Conservation (phyloP, 2,888 invertebrate species). For the Ennomos quercinarius region DNA sequence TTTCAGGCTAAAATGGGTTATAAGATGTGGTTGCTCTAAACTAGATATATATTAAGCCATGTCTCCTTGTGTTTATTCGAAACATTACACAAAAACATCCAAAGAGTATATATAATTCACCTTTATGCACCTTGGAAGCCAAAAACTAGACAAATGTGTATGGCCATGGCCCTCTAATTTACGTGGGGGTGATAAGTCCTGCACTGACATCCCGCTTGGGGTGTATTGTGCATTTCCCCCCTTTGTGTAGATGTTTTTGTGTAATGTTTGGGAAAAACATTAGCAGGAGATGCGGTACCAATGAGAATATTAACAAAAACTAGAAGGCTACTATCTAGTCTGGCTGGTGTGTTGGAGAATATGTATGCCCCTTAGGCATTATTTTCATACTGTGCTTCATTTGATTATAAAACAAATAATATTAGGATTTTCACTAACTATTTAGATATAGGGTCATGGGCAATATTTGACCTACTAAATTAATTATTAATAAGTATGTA, state of each 20-base stretch:
- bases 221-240: too few species aligned
- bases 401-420: slow-evolving; percentile 17
- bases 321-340: slow-evolving; percentile 35
- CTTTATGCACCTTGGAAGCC: too few species aligned
- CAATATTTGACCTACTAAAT: slow-evolving; percentile 29
- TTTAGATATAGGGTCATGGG: slow-evolving; percentile 37
- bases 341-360: slow-evolving; percentile 22
- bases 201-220: too few species aligned
- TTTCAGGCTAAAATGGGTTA: background rate
- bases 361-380: slow-evolving; percentile 15
- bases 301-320: slow-evolving; percentile 5
- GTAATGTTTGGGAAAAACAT: too few species aligned
- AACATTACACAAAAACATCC: too few species aligned
- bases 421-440: slow-evolving; percentile 24
- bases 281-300: too few species aligned
- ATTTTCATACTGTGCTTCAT: slow-evolving; percentile 25
- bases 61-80: too few species aligned
- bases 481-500: slow-evolving; percentile 11
- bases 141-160: too few species aligned
- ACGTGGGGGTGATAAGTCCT: too few species aligned
- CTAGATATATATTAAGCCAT: background rate
- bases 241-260: too few species aligned
- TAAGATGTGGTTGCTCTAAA: slow-evolving; percentile 4
- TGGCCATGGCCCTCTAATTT: too few species aligned
- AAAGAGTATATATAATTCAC: too few species aligned